Percentiles rank a stretch among this genome's conserved stretches.
Evolutionary conservation across 2,113 vertebrate species (phyloP).

Genomic region (Daboia siamensis): DNA sequence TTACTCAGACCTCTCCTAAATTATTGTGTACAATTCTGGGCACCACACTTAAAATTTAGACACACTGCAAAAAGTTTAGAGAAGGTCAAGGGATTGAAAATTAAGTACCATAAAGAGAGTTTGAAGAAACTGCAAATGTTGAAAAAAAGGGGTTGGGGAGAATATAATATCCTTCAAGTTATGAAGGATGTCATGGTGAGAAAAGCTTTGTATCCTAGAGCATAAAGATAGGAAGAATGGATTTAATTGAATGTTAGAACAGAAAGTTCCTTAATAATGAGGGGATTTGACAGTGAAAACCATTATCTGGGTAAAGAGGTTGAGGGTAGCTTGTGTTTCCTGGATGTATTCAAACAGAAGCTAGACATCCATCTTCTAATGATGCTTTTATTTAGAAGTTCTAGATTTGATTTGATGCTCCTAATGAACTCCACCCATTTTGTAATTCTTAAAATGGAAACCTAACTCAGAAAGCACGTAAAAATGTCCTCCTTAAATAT

Average conservation of each 20-base stretch:
- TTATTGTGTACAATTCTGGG: background rate
- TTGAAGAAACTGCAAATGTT: background rate
- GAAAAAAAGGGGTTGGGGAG: background rate
- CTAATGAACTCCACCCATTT: background rate
- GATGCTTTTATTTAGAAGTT: background rate
- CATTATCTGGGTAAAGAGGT: background rate
- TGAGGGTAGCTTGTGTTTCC: background rate
- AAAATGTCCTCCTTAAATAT: constrained; percentile 11
- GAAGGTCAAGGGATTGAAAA: background rate
- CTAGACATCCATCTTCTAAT: background rate
- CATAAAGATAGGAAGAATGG: background rate
- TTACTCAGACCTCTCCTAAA: background rate
- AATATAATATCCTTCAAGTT: background rate
- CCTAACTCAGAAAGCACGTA: constrained; percentile 53
- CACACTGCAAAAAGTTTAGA: background rate
- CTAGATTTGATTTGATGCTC: background rate
- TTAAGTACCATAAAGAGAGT: background rate
- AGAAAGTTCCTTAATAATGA: background rate
- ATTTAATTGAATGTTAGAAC: background rate
- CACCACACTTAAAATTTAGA: background rate
- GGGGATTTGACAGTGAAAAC: background rate
- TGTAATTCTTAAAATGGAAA: background rate
- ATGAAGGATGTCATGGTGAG: background rate
- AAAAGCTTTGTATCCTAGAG: background rate
- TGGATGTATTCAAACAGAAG: background rate